These are phyloP conservation scores for Brachionus asplanchnoidis DNA, from an alignment of 1,140 invertebrate species.

Conservation along the genomic window DNA sequence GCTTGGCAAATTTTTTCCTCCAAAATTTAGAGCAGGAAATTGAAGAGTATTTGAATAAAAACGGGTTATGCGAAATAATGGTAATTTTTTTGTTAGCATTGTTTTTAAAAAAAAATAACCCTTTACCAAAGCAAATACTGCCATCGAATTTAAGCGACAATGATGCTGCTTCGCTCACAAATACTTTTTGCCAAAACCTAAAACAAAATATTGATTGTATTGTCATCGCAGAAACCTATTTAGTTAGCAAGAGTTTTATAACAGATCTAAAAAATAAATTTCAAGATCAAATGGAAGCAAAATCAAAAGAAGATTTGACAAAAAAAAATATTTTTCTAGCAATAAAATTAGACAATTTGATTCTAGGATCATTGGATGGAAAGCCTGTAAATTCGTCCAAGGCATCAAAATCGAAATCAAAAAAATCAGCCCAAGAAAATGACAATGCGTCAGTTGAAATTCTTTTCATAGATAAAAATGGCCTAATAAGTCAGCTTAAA, in stretches of 20 bases:
- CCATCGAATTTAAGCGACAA: neutral
- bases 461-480: neutral
- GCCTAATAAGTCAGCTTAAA: neutral
- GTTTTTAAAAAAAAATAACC: conserved; percentile 15
- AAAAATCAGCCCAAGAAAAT: conserved; percentile 5
- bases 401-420: conserved; percentile 7
- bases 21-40: conserved; percentile 75
- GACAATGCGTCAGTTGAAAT: neutral
- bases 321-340: conserved; percentile 13
- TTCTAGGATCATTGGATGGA: neutral
- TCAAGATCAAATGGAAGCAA: conserved; percentile 6
- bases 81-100: conserved; percentile 47
- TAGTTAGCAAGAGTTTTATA: conserved; percentile 25
- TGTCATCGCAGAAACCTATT: conserved; percentile 17
- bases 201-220: neutral
- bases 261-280: conserved; percentile 1
- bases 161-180: neutral
- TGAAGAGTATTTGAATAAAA: conserved; percentile 72
- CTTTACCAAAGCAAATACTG: conserved; percentile 43
- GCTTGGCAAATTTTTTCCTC: conserved; percentile 66
- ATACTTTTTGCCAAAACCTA: neutral
- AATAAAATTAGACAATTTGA: neutral
- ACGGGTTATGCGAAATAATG: conserved; percentile 71
- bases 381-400: neutral
- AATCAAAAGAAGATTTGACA: neutral